phyloP scores from a whole-genome alignment of 2,113 vertebrate species.

The Bagarius yarrelli region DNA sequence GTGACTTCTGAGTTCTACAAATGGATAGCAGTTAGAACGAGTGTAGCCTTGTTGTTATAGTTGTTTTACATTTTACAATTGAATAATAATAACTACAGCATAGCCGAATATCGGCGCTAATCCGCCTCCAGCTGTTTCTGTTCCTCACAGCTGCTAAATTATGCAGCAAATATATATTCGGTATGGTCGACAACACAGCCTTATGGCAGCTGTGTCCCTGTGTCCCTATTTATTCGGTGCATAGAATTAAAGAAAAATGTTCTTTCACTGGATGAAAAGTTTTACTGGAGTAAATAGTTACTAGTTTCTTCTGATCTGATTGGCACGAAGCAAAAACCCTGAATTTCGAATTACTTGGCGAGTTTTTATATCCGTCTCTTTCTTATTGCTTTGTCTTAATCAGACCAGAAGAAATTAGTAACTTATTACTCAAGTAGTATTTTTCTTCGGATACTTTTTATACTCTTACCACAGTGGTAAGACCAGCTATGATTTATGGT shows the following conservation, averaged over 20 bases:
- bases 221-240: neutral
- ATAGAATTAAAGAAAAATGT: neutral
- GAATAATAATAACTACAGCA: slow-evolving; percentile 7
- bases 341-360: too few relatives aligned
- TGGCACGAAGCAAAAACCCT: too few relatives aligned
- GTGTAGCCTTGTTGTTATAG: neutral
- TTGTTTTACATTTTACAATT: neutral
- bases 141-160: neutral
- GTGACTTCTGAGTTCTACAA: neutral
- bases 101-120: neutral
- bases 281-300: too few relatives aligned
- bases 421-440: too few relatives aligned
- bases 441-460: too few relatives aligned
- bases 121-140: neutral
- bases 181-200: neutral
- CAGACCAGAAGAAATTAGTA: too few relatives aligned
- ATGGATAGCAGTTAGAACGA: neutral
- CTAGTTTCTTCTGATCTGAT: too few relatives aligned
- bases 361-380: too few relatives aligned
- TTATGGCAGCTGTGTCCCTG: neutral
- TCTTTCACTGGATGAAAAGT: too few relatives aligned
- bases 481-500: too few relatives aligned
- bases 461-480: too few relatives aligned
- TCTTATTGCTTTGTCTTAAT: too few relatives aligned
- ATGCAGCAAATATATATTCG: slow-evolving; percentile 14